phyloP scores from a whole-genome alignment of 2,888 invertebrate genomes.

The Petrophora chlorosata region DNA sequence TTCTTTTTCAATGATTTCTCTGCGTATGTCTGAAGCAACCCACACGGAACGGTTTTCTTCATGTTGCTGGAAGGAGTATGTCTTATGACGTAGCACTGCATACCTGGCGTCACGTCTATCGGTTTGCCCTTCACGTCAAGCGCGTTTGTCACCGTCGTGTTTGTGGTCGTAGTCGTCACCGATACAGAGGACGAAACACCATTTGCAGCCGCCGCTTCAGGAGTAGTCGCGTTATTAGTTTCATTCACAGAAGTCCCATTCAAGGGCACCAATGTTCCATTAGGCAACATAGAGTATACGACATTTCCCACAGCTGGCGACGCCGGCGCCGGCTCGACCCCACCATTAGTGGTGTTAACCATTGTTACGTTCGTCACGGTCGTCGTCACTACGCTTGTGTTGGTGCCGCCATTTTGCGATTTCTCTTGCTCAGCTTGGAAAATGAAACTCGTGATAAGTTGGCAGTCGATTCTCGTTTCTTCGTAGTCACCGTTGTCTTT shows the following conservation, averaged over 20 bases:
- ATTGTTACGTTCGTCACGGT: conserved; percentile 68
- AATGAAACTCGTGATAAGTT: conserved; percentile 71
- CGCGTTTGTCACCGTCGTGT: conserved; percentile 67
- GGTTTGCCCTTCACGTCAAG: conserved; percentile 71
- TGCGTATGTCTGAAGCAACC: conserved; percentile 68
- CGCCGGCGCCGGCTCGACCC: conserved; percentile 35
- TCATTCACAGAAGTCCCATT: conserved; percentile 44
- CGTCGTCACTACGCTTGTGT: conserved; percentile 55
- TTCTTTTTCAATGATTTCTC: conserved; percentile 63
- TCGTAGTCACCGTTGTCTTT: conserved; percentile 74
- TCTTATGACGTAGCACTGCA: conserved; percentile 70
- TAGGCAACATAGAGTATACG: conserved; percentile 58
- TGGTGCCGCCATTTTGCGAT: conserved; percentile 43
- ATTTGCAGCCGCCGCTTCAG: conserved; percentile 37
- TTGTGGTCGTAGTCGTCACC: conserved; percentile 61
- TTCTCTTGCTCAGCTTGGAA: conserved; percentile 52
- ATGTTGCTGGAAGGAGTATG: conserved; percentile 52
- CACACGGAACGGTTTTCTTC: conserved; percentile 65
- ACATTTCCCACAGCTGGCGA: conserved; percentile 39
- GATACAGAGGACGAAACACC: conserved; percentile 52
- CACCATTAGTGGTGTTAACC: conserved; percentile 54
- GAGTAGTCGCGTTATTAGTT: conserved; percentile 41
- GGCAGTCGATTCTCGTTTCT: conserved; percentile 72
- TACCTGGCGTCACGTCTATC: conserved; percentile 67
- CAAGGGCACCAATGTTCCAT: conserved; percentile 64